A percentile compares a stretch with the other conserved stretches of the same genome.
Evolutionary conservation across 2,113 vertebrate species (phyloP).

Genomic region (Orientallactaga bullata): DNA sequence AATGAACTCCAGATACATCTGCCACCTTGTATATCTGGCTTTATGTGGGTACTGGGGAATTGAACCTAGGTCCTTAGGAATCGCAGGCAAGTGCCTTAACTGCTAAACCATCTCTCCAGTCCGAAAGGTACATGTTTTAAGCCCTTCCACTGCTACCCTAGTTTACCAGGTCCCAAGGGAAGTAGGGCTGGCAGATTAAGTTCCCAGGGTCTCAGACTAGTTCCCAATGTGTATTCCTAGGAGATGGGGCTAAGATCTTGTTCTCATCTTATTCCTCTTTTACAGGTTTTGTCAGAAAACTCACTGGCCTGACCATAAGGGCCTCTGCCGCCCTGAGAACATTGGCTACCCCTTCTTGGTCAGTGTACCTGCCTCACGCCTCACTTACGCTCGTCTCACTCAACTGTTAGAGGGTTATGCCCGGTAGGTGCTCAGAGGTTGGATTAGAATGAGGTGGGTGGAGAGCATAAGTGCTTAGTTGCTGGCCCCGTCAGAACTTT

Average conservation of each 20-base stretch:
- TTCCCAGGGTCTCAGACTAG: not conserved
- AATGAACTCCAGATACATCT: no score
- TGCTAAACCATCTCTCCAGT: no score
- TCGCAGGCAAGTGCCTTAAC: no score
- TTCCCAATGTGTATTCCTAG: not conserved
- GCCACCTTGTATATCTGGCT: no score
- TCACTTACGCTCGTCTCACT: conserved; percentile 93
- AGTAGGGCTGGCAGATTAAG: not conserved
- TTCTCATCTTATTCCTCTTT: not conserved
- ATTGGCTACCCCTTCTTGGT: conserved; percentile 97
- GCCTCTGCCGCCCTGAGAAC: conserved; percentile 94
- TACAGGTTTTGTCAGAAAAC: conserved; percentile 94
- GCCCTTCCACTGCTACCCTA: not conserved
- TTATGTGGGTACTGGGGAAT: no score
- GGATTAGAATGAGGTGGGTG: not conserved
- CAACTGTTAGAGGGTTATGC: conserved; percentile 97
- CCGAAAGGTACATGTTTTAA: not conserved
- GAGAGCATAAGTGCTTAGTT: not conserved
- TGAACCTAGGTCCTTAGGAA: no score
- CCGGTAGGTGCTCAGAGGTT: conserved; percentile 87
- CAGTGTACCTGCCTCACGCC: conserved; percentile 95
- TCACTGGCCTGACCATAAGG: conserved; percentile 96
- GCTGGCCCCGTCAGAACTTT: fast-evolving
- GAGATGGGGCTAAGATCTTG: not conserved
- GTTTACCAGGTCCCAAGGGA: not conserved